These are phyloP conservation scores for Mimumesa dahlbomi DNA, from an alignment of 2,888 invertebrate genomes.

Conservation along the genomic window DNA sequence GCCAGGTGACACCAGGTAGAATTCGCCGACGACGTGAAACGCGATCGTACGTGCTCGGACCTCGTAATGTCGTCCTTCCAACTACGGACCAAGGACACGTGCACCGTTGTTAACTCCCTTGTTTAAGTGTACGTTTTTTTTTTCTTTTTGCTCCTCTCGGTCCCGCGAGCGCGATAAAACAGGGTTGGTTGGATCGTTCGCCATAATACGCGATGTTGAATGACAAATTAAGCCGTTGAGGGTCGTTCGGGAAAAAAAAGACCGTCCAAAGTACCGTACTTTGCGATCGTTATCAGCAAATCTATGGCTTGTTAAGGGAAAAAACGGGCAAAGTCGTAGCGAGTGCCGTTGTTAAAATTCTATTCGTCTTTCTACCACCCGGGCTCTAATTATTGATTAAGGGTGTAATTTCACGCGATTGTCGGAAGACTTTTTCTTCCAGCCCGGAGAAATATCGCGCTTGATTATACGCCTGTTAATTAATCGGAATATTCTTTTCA, in stretches of 20 bases:
- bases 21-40: conserved; percentile 45
- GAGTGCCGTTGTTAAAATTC: too few species aligned
- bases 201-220: neutral
- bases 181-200: neutral
- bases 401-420: too few species aligned
- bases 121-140: neutral
- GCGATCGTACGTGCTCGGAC: neutral
- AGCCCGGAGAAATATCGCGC: too few species aligned
- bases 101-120: neutral
- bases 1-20: conserved; percentile 61
- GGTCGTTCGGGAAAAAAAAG: neutral
- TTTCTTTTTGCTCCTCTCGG: neutral
- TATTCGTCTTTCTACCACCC: too few species aligned
- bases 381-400: too few species aligned
- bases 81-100: neutral
- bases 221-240: conserved; percentile 23
- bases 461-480: too few species aligned
- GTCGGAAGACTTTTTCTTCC: too few species aligned
- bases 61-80: conserved; percentile 6
- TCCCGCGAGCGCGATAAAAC: neutral
- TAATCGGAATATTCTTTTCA: too few species aligned
- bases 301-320: neutral
- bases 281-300: neutral
- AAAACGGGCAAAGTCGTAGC: too few species aligned
- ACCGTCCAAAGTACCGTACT: conserved; percentile 13